Percentiles rank a stretch among this genome's conserved stretches.
These are phyloP conservation scores for Leuciscus idus DNA, from an alignment of 2,113 vertebrate genomes.

Conservation along the genomic window DNA sequence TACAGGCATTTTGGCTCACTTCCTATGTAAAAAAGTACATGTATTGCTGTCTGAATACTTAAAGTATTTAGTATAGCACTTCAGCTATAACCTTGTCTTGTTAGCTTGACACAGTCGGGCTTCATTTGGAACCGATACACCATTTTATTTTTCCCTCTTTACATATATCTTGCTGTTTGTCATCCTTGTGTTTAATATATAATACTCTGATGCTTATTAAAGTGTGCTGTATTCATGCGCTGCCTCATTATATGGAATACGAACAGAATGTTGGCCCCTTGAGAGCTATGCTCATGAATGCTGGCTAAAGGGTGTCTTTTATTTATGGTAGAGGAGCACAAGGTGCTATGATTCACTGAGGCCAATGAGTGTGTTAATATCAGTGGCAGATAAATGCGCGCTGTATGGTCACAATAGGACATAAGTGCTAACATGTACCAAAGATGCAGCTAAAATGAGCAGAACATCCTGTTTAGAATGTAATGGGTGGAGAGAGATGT, in stretches of 20 bases:
- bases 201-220: constrained; percentile 2
- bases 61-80: background rate
- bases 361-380: constrained; percentile 44
- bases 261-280: constrained; percentile 38
- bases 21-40: background rate
- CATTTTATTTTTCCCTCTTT: background rate
- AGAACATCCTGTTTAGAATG: constrained; percentile 14
- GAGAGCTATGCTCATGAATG: constrained; percentile 20
- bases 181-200: constrained; percentile 4
- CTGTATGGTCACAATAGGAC: constrained; percentile 14
- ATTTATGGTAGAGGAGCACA: constrained; percentile 7
- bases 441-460: background rate
- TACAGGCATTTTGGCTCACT: background rate
- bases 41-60: background rate
- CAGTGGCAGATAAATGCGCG: constrained; percentile 23
- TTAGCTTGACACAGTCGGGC: background rate
- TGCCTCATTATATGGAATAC: constrained; percentile 33
- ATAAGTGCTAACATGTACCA: constrained; percentile 6
- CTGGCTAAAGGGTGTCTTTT: constrained; percentile 2
- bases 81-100: constrained; percentile 4
- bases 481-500: constrained; percentile 16
- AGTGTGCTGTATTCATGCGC: constrained; percentile 33
- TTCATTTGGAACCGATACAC: constrained; percentile 1
- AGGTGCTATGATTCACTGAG: constrained; percentile 23
- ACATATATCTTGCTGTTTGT: constrained; percentile 17